These are phyloP conservation scores for Montipora cactus DNA, from an alignment of 64 coral and sea anemone genomes.

Conservation along the genomic window DNA sequence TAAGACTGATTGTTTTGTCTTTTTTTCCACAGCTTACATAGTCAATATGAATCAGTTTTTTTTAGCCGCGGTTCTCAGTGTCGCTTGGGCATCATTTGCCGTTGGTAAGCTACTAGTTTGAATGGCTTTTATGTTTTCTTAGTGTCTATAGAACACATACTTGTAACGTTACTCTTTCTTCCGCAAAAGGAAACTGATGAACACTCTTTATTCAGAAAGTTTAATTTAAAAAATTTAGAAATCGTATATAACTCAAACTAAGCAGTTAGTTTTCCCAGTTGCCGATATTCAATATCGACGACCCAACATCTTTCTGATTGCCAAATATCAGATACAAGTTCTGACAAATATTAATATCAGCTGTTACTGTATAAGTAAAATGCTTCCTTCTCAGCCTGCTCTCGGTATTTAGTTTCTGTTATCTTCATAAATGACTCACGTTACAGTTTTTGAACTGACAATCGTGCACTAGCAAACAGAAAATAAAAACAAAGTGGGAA, in stretches of 20 bases:
- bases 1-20: background rate
- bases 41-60: background rate
- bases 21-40: background rate
- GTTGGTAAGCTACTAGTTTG: background rate
- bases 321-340: background rate
- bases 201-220: background rate
- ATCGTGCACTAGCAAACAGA: no score
- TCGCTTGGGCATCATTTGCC: background rate
- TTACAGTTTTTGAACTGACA: no score
- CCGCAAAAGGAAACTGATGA: background rate
- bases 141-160: no score
- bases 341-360: no score
- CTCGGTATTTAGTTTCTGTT: no score
- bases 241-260: background rate
- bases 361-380: no score
- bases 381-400: no score
- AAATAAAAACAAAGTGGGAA: no score
- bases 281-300: background rate
- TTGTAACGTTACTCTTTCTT: no score
- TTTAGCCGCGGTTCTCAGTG: background rate
- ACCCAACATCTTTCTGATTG: background rate
- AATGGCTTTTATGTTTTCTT: background rate
- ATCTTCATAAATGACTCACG: no score
- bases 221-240: background rate
- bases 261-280: background rate